Conservation (phyloP, 2,888 invertebrate species). For the Beris chalybata region DNA sequence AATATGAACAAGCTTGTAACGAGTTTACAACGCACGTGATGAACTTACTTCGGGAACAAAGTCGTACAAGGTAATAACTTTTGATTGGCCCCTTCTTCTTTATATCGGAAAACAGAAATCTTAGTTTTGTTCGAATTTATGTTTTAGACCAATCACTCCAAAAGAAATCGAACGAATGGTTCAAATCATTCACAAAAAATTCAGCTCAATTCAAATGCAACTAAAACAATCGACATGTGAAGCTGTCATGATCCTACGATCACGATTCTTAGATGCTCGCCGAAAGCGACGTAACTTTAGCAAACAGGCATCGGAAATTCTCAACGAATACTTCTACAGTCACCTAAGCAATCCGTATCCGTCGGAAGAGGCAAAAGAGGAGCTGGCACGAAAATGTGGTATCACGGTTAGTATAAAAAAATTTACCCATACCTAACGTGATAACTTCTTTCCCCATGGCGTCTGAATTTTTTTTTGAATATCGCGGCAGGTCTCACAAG, state of each 20-base stretch:
- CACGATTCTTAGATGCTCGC: constrained; percentile 73
- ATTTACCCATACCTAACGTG: constrained; percentile 11
- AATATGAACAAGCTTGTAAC: constrained; percentile 99
- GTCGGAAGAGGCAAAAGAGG: constrained; percentile 99
- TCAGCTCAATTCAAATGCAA: constrained; percentile 97
- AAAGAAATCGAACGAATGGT: constrained; percentile 99
- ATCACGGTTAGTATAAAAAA: constrained; percentile 74
- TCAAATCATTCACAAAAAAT: constrained; percentile 97
- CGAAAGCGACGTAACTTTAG: constrained; percentile 98
- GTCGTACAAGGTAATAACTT: constrained; percentile 69
- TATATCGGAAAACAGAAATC: neutral
- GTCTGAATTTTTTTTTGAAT: constrained; percentile 1
- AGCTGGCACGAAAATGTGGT: constrained; percentile 97
- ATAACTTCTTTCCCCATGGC: constrained; percentile 5
- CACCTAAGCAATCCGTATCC: constrained; percentile 99
- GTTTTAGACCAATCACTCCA: constrained; percentile 85
- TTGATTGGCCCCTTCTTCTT: neutral
- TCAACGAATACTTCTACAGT: constrained; percentile 99
- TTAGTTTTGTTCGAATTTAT: neutral
- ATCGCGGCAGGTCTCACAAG: constrained; percentile 63
- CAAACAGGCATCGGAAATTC: constrained; percentile 98
- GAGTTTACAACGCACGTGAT: constrained; percentile 99
- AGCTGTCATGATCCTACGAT: constrained; percentile 95
- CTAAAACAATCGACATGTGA: constrained; percentile 99
- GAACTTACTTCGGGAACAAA: constrained; percentile 95